These are phyloP conservation scores for Anolis sagrei DNA, from an alignment of 2,113 vertebrate species.

Conservation along the genomic window DNA sequence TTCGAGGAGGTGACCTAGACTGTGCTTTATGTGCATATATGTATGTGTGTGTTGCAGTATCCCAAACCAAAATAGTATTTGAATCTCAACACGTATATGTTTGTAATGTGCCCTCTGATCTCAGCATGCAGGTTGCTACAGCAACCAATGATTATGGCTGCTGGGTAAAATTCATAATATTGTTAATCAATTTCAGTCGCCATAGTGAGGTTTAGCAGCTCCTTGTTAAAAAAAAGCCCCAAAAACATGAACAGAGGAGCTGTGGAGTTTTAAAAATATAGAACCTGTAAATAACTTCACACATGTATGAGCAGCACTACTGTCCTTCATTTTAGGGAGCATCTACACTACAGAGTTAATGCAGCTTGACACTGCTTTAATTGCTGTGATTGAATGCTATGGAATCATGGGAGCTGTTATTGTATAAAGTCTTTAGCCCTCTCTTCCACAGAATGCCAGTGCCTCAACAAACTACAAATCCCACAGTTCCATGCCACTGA, in stretches of 20 bases:
- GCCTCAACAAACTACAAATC: no score
- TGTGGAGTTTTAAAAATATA: neutral
- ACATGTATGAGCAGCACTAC: no score
- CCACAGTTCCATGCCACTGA: no score
- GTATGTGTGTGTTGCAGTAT: conserved; percentile 2
- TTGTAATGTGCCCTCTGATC: conserved; percentile 68
- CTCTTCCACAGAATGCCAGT: no score
- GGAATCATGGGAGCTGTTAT: no score
- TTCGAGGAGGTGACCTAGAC: neutral
- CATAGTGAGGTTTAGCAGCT: neutral
- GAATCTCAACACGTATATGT: conserved; percentile 57
- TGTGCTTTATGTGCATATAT: no score
- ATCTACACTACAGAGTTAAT: no score
- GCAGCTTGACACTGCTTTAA: no score
- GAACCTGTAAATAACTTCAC: neutral
- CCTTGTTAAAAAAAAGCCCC: neutral
- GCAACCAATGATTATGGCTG: conserved; percentile 68
- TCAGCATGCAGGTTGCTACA: conserved; percentile 67
- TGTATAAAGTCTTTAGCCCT: no score
- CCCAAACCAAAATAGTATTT: conserved; percentile 43
- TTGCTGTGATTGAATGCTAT: no score
- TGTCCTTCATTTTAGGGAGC: no score
- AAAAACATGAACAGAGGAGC: neutral
- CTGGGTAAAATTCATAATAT: conserved; percentile 67
- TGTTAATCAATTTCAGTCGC: conserved; percentile 65